Evolutionary conservation across 2,797 vertebrate species (phyloP).

Genomic region (Anomalospiza imberbis): DNA sequence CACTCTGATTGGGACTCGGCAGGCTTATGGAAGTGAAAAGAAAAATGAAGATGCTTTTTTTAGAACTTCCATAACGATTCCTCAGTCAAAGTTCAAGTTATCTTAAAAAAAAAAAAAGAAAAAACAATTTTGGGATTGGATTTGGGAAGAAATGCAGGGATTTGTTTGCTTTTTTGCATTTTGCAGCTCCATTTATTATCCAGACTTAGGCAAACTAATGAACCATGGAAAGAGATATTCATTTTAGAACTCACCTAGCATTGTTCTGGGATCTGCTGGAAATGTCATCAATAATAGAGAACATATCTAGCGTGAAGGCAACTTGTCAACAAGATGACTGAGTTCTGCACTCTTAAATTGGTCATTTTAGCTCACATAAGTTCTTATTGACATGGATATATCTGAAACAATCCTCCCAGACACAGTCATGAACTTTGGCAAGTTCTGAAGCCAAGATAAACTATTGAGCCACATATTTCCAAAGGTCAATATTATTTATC

Average conservation of each 20-base stretch:
- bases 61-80: not conserved
- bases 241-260: conserved; percentile 44
- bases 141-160: not conserved
- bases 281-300: conserved; percentile 33
- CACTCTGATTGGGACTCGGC: not conserved
- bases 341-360: conserved; percentile 59
- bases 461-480: not conserved
- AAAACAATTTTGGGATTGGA: not conserved
- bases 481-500: conserved; percentile 14
- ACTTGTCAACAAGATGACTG: conserved; percentile 63
- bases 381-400: conserved; percentile 68
- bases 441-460: conserved; percentile 60
- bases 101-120: not conserved
- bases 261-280: conserved; percentile 27
- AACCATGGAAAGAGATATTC: not conserved
- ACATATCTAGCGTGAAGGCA: conserved; percentile 57
- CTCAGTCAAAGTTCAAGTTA: not conserved
- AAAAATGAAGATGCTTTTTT: not conserved
- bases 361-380: conserved; percentile 61
- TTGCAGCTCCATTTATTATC: not conserved
- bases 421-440: conserved; percentile 14
- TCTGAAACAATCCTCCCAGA: conserved; percentile 51
- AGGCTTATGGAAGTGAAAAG: not conserved
- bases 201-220: conserved; percentile 25
- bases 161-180: not conserved